Evolutionary conservation across 1,140 invertebrate species (phyloP).

Genomic region (Chionoecetes opilio): DNA sequence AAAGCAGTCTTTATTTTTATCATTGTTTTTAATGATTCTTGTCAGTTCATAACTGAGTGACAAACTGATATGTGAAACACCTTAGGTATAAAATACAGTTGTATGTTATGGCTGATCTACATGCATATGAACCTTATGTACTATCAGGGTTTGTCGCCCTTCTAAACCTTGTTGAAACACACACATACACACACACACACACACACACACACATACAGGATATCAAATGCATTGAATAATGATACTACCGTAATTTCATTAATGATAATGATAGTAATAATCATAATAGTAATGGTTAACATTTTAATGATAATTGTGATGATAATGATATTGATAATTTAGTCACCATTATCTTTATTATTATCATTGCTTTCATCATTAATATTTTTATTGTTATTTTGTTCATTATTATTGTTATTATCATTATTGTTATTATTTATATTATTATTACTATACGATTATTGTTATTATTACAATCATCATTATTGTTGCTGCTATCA

Average conservation of each 20-base stretch:
- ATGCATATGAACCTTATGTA: background rate
- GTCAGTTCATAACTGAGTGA: background rate
- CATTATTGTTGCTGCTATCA: no score
- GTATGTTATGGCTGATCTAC: background rate
- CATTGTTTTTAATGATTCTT: background rate
- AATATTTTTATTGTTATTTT: no score
- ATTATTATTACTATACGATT: background rate
- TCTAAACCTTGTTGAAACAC: no score
- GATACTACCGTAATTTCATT: background rate
- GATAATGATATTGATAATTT: conserved; percentile 5
- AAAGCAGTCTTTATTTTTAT: background rate
- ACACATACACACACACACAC: conserved; percentile 38
- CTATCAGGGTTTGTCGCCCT: background rate
- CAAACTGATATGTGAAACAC: conserved; percentile 31
- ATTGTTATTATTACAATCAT: no score
- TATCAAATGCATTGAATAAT: background rate
- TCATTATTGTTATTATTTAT: no score
- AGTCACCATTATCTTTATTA: background rate
- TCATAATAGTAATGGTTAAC: no score
- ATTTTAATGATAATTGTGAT: background rate
- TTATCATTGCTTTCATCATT: no score
- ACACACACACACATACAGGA: background rate
- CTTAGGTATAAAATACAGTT: conserved; percentile 15
- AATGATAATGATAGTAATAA: background rate
- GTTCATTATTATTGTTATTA: no score